Conservation (phyloP, 2,888 invertebrate species). For the Tupiocoris notatus region DNA sequence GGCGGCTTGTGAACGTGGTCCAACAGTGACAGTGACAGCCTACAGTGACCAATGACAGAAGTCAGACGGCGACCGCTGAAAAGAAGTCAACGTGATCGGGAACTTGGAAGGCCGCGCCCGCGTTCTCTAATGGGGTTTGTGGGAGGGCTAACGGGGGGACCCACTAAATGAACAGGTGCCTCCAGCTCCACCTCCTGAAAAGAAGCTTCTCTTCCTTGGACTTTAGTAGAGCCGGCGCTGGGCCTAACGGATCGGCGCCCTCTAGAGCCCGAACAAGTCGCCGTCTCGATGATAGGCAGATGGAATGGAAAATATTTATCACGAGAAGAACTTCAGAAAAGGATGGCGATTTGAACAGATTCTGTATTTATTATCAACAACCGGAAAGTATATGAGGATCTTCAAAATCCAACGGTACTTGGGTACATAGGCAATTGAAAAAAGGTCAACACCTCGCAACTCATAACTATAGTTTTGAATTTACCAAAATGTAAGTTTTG, state of each 20-base stretch:
- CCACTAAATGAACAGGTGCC: slow-evolving; percentile 42
- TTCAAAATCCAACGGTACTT: too few relatives aligned
- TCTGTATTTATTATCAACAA: too few relatives aligned
- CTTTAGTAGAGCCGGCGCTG: background rate
- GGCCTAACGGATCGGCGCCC: background rate
- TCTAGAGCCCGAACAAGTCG: background rate
- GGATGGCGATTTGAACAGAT: too few relatives aligned
- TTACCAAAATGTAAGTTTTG: too few relatives aligned
- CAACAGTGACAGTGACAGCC: background rate
- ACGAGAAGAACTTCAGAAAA: too few relatives aligned
- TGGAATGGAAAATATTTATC: too few relatives aligned
- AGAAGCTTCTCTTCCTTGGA: background rate
- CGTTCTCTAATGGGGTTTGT: slow-evolving; percentile 38
- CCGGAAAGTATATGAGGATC: too few relatives aligned
- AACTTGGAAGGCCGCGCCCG: background rate
- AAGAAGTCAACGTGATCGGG: background rate
- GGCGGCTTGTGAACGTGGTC: background rate
- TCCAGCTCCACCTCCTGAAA: slow-evolving; percentile 6
- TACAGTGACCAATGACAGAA: background rate
- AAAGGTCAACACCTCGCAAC: too few relatives aligned
- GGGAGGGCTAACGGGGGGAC: slow-evolving; percentile 41
- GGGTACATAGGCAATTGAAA: too few relatives aligned
- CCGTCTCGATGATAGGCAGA: too few relatives aligned
- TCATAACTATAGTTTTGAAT: too few relatives aligned
- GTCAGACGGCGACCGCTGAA: background rate